Percentiles rank a stretch among this genome's conserved stretches.
Evolutionary conservation across 1,140 invertebrate genomes (phyloP).

Genomic region (Aphaenogaster ashmeadi): DNA sequence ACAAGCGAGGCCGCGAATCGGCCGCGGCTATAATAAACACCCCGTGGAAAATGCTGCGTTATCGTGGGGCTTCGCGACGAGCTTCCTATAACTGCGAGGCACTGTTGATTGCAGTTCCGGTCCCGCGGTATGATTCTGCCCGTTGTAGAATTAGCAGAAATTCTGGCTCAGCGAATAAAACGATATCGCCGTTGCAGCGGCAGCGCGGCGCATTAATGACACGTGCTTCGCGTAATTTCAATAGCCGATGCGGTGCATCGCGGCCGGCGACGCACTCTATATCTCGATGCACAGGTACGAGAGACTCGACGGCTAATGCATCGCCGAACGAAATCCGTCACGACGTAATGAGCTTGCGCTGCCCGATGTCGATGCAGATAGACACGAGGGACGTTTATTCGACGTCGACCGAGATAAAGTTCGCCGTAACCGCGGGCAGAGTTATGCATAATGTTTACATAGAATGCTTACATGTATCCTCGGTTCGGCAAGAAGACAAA

Average conservation of each 20-base stretch:
- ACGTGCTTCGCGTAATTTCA: slow-evolving; percentile 78
- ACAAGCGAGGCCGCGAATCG: slow-evolving; percentile 41
- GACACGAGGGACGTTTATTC: slow-evolving; percentile 38
- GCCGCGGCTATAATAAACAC: slow-evolving; percentile 31
- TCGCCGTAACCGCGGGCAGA: background rate
- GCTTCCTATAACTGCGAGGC: slow-evolving; percentile 66
- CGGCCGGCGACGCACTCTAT: slow-evolving; percentile 32
- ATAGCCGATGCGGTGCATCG: slow-evolving; percentile 51
- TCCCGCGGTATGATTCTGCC: slow-evolving; percentile 72
- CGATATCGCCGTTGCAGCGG: slow-evolving; percentile 66
- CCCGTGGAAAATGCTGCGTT: slow-evolving; percentile 56
- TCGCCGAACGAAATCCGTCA: slow-evolving; percentile 63
- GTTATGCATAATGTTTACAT: background rate
- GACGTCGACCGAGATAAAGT: slow-evolving; percentile 34
- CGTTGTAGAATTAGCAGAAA: slow-evolving; percentile 78
- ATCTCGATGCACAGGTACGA: slow-evolving; percentile 2
- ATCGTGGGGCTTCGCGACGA: slow-evolving; percentile 27
- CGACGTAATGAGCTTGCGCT: slow-evolving; percentile 67
- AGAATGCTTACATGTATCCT: background rate
- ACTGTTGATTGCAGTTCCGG: slow-evolving; percentile 75
- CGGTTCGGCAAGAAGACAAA: background rate
- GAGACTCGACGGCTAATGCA: slow-evolving; percentile 58
- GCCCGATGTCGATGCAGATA: slow-evolving; percentile 42
- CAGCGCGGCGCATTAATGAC: slow-evolving; percentile 72
- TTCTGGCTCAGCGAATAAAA: slow-evolving; percentile 76